Evolutionary conservation across 2,113 vertebrate species (phyloP).

Genomic region (Cephalophus harveyi): DNA sequence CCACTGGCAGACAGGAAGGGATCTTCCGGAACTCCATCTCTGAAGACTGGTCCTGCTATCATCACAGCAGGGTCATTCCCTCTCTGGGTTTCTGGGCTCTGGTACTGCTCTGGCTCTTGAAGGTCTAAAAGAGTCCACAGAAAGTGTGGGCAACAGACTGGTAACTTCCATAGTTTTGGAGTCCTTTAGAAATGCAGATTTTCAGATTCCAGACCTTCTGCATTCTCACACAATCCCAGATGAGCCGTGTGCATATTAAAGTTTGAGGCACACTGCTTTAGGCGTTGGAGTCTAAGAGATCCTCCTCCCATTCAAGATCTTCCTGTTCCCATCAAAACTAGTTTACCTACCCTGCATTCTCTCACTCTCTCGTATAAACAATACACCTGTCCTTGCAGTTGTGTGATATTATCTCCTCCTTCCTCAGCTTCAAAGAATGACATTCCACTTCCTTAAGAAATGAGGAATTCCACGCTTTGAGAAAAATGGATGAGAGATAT

Average conservation of each 20-base stretch:
- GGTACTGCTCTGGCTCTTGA: not conserved
- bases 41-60: not conserved
- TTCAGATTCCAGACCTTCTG: not conserved
- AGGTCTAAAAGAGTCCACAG: not conserved
- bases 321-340: not conserved
- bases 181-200: conserved; percentile 3
- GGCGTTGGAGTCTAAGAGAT: not conserved
- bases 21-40: not conserved
- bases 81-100: not conserved
- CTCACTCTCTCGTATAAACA: not conserved
- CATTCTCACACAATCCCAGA: not conserved
- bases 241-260: not conserved
- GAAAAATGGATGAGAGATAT: not conserved
- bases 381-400: not conserved
- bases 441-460: not conserved
- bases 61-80: not conserved
- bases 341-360: not conserved
- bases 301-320: not conserved
- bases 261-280: not conserved
- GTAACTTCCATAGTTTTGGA: not conserved
- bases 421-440: not conserved
- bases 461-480: not conserved
- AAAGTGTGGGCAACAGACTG: not conserved
- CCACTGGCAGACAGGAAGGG: conserved; percentile 10
- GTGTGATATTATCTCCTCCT: not conserved